Evolutionary conservation across 2,797 vertebrate species (phyloP).

Genomic region (Cuniculus paca): DNA sequence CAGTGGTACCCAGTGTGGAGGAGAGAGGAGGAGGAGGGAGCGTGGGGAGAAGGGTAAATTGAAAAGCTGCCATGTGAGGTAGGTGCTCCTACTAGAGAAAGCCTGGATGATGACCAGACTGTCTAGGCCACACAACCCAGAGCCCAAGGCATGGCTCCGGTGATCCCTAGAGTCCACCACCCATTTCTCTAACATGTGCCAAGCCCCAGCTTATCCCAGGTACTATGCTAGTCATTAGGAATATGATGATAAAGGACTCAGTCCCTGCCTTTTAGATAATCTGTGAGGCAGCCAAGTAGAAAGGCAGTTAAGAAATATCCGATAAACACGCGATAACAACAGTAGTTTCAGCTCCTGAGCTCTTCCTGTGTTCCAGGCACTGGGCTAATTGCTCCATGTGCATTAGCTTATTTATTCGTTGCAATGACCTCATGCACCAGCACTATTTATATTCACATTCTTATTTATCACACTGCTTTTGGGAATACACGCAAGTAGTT

Average conservation of each 20-base stretch:
- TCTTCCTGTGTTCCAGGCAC: neutral
- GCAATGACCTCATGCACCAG: neutral
- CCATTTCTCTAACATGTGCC: neutral
- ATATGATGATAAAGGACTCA: neutral
- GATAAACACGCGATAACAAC: neutral
- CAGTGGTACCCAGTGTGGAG: slow-evolving; percentile 38
- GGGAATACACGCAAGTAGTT: neutral
- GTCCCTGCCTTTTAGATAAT: neutral
- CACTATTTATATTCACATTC: neutral
- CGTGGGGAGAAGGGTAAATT: neutral
- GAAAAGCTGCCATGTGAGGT: neutral
- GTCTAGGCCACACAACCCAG: neutral
- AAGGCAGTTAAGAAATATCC: neutral
- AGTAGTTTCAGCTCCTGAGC: neutral
- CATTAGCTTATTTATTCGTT: neutral
- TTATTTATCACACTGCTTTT: neutral
- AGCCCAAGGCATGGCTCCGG: neutral
- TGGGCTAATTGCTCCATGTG: neutral
- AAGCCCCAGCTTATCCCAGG: neutral
- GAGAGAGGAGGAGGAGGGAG: neutral
- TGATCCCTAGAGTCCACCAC: neutral
- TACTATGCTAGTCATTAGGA: neutral
- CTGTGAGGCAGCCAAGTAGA: neutral
- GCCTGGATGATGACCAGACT: neutral
- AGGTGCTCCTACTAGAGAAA: neutral